Evolutionary conservation across 2,888 invertebrate species (phyloP).

Genomic region (Desoria tigrina): DNA sequence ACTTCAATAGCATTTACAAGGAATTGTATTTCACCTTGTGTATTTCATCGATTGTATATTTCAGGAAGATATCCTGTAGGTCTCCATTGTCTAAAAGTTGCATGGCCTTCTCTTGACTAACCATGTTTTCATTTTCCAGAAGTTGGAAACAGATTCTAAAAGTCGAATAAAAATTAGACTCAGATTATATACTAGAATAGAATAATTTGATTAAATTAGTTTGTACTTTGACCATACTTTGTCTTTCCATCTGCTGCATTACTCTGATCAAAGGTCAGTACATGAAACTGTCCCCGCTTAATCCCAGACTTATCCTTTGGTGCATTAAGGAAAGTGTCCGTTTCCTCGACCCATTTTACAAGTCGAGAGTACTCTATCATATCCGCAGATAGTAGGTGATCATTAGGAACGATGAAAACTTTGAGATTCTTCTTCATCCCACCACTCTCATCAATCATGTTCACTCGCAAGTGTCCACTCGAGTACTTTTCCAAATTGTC

Average conservation of each 20-base stretch:
- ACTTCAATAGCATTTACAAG: neutral
- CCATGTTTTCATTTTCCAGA: constrained; percentile 52
- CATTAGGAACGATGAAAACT: constrained; percentile 51
- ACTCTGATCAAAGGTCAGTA: constrained; percentile 50
- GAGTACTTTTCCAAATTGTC: constrained; percentile 49
- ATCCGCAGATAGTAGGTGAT: constrained; percentile 46
- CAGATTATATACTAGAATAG: constrained; percentile 9
- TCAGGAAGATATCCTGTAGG: constrained; percentile 50
- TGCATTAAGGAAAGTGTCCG: constrained; percentile 42
- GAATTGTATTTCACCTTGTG: constrained; percentile 41
- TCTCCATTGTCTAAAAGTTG: constrained; percentile 51
- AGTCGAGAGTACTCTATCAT: constrained; percentile 48
- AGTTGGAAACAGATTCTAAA: constrained; percentile 51
- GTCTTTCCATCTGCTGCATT: constrained; percentile 51
- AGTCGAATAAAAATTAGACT: neutral
- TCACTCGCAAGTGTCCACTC: constrained; percentile 51
- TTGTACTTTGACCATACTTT: constrained; percentile 39
- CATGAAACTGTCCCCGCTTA: constrained; percentile 45
- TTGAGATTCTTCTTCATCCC: constrained; percentile 49
- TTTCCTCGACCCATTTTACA: constrained; percentile 49
- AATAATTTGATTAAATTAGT: neutral
- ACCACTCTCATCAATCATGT: constrained; percentile 45
- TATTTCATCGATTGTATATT: constrained; percentile 49
- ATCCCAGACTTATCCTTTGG: constrained; percentile 39
- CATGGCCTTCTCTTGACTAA: constrained; percentile 50